Evolutionary conservation across 2,888 invertebrate species (phyloP).

Genomic region (Drosophila quinaria): DNA sequence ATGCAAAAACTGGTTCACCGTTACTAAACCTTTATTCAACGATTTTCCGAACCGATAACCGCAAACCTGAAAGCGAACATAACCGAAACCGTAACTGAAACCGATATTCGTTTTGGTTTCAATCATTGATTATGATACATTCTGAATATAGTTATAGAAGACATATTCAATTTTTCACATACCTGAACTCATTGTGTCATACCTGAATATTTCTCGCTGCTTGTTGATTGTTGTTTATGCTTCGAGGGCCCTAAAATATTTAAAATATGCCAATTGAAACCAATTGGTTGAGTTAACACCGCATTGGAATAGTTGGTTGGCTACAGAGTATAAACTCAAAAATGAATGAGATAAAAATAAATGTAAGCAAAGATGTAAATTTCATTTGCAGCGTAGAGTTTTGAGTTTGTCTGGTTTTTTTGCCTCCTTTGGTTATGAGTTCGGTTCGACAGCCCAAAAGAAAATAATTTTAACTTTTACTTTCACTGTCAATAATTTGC

Average conservation of each 20-base stretch:
- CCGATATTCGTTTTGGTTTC: too few species aligned
- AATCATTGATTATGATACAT: not conserved
- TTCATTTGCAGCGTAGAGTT: slow-evolving; percentile 35
- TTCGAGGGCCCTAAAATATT: slow-evolving; percentile 22
- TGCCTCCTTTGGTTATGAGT: slow-evolving; percentile 25
- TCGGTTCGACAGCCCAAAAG: slow-evolving; percentile 71
- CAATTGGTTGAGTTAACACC: slow-evolving; percentile 52
- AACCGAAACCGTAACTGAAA: too few species aligned
- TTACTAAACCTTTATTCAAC: too few species aligned
- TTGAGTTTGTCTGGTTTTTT: slow-evolving; percentile 15
- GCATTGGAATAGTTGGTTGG: slow-evolving; percentile 32
- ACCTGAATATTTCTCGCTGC: slow-evolving; percentile 3
- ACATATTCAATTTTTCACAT: not conserved
- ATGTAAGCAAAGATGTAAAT: slow-evolving; percentile 54
- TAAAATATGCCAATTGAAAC: slow-evolving; percentile 43
- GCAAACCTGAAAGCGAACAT: too few species aligned
- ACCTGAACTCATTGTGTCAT: slow-evolving; percentile 2
- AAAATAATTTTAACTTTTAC: slow-evolving; percentile 80
- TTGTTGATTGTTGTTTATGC: slow-evolving; percentile 18
- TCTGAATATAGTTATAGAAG: slow-evolving; percentile 5
- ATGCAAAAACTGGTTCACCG: too few species aligned
- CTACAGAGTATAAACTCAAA: slow-evolving; percentile 6
- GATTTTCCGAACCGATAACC: too few species aligned
- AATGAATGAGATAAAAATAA: slow-evolving; percentile 1
- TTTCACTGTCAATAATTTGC: slow-evolving; percentile 84